Percentiles rank a stretch among this genome's conserved stretches.
These are phyloP conservation scores for Polymixis flavicincta DNA, from an alignment of 2,888 invertebrate species.

Conservation along the genomic window DNA sequence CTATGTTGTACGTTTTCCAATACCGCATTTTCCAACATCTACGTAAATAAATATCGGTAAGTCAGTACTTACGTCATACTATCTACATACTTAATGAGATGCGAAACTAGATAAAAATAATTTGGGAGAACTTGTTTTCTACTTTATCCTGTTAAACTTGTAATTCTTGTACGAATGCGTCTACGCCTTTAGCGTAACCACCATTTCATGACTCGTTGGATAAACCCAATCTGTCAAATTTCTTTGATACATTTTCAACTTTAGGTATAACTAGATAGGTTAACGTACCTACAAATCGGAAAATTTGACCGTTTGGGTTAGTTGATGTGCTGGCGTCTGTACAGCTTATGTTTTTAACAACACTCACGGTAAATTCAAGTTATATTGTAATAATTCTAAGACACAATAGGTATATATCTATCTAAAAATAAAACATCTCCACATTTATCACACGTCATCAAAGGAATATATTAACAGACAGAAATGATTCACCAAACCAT, in stretches of 20 bases:
- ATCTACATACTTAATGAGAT: neutral
- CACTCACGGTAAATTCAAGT: neutral
- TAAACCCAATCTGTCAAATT: too few species aligned
- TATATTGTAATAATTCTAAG: neutral
- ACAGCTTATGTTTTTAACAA: too few species aligned
- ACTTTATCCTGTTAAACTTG: neutral
- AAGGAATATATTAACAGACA: neutral
- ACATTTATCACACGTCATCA: neutral
- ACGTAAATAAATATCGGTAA: neutral
- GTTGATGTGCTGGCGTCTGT: too few species aligned
- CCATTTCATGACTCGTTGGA: too few species aligned
- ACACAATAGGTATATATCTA: neutral
- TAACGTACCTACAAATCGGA: too few species aligned
- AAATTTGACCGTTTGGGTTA: too few species aligned
- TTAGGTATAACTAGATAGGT: too few species aligned
- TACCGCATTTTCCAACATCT: constrained; percentile 2
- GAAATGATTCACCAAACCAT: neutral
- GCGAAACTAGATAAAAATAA: neutral
- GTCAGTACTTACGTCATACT: constrained; percentile 1
- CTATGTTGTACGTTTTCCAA: neutral
- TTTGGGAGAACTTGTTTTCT: neutral
- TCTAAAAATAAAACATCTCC: neutral
- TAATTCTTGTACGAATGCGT: neutral
- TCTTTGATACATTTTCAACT: too few species aligned
- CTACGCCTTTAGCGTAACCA: neutral